These are phyloP conservation scores for Strix occidentalis DNA, from an alignment of 2,797 vertebrate species.

Conservation along the genomic window DNA sequence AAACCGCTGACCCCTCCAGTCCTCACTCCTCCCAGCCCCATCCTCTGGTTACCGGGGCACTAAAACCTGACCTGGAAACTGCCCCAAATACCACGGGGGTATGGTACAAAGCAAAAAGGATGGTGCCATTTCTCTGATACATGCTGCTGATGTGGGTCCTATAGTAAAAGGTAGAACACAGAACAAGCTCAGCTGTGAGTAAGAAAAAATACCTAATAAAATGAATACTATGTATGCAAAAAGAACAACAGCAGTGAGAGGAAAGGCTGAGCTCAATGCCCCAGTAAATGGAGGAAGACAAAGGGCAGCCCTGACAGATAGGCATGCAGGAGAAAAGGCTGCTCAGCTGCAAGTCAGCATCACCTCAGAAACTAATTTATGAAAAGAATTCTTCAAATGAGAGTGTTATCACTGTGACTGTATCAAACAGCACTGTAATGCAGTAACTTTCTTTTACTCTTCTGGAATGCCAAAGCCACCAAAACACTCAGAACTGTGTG, in stretches of 20 bases:
- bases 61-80: background rate
- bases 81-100: background rate
- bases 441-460: background rate
- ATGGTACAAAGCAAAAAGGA: background rate
- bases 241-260: background rate
- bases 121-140: background rate
- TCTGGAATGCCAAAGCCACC: background rate
- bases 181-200: background rate
- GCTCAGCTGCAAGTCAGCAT: accelerated
- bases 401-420: too few relatives aligned
- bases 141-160: too few relatives aligned
- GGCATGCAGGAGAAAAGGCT: background rate
- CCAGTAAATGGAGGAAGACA: background rate
- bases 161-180: background rate
- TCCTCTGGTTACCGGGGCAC: background rate
- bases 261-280: background rate
- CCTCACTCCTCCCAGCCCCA: background rate
- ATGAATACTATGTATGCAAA: background rate
- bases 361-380: background rate
- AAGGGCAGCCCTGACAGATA: background rate
- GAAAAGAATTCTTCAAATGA: background rate
- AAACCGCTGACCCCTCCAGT: background rate
- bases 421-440: background rate
- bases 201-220: background rate
- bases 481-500: background rate